Base-by-base conservation (phyloP, 2,888 invertebrate genomes). In the Orthosia gracilis region DNA sequence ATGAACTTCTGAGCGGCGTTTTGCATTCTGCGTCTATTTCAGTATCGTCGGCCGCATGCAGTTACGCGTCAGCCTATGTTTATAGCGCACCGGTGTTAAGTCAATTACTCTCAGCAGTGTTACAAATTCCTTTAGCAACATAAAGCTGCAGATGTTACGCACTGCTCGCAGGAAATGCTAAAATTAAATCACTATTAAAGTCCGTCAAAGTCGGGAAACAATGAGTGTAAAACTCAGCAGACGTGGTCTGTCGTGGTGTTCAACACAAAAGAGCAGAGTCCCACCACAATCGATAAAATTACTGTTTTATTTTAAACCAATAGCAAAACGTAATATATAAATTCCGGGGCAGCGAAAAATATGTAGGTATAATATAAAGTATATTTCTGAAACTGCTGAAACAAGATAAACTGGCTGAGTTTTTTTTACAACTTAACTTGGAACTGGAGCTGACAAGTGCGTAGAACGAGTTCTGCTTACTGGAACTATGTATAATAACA, bases 11-110 rank as follows among this genome's bases (percentile, higher is more conserved):
- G 88, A 88, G 85, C 88, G 85, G 85, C 90, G 91, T 92, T 94
- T 94, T 93, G 94, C 93, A 93, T 93, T 93, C 91, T 91, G 88
- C 85, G 87, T 92, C 93, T 94, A 94, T 94, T 94, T 94, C 91
- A 93, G 91, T 89, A 86, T 77, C 89, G 86, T 86, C 85, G 77
- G 86, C 73, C 84, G 83, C 86, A 85, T 84, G 82, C 83, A 87
- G 83, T 87, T 85, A 84, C 84, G 75, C 83, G 87, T 86, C 83
- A 83, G 80, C 83, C 82, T 85, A 83, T 87, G 85, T 89, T 87
- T 89, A 86, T 87, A 83, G 75, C 80, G 64, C 84, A 88, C 87
- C 84, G 81, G 86, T 86, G 84, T 76, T 88, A 85, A 89, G 84
- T 86, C 89, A 89, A 90, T 90, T 89, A 89, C 83, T 87, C 77